Evolutionary conservation across 2,113 vertebrate genomes (phyloP), one percentile per base, ranked within the genome.

Genomic region (Blennius ocellaris): DNA sequence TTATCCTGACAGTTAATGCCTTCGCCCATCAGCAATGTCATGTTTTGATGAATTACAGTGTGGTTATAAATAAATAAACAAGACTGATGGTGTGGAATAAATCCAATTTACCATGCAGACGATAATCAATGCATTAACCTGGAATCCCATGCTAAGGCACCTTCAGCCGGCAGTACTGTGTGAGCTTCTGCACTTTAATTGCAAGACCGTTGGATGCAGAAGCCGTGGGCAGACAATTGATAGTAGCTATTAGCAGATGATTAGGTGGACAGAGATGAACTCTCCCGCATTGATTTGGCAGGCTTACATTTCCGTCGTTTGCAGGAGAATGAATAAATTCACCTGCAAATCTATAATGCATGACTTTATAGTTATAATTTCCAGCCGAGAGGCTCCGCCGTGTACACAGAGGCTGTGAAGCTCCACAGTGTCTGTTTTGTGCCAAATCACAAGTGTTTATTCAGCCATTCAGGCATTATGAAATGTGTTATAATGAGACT

Each of bases 231-330:
- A 80, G 76, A 90, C 90, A 94, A 94, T 93, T 94, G 94, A 94
- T 94, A 92, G 90, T 89, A 75, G 92, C 91, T 92, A 94, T 94
- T 94, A 94, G 91, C 88, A 80, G 93, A 94, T 93, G 91, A 93
- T 94, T 94, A 93, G 90, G 83, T 87, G 80, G 92, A 93, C 92
- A 92, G 91, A 89, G 92, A 94, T 92, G 92, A 93, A 93, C 92
- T 93, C 89, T 86, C 84, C 80, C 55, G 71, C 92, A 94, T 94
- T 86, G 93, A 94, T 94, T 90, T 79, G 85, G 80, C 87, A 39
- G 82, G 87, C 83, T 87, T 92, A 92, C 89, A 93, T 93, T 94
- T 94, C 90, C 90, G 83, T 91, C 86, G 92, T 94, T 90, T 92
- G 84, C 79, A 51, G 74, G 85, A 69, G 87, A 92, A 94, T 91